Conservation (phyloP, 2,797 vertebrate species). For the Cyclopterus lumpus region DNA sequence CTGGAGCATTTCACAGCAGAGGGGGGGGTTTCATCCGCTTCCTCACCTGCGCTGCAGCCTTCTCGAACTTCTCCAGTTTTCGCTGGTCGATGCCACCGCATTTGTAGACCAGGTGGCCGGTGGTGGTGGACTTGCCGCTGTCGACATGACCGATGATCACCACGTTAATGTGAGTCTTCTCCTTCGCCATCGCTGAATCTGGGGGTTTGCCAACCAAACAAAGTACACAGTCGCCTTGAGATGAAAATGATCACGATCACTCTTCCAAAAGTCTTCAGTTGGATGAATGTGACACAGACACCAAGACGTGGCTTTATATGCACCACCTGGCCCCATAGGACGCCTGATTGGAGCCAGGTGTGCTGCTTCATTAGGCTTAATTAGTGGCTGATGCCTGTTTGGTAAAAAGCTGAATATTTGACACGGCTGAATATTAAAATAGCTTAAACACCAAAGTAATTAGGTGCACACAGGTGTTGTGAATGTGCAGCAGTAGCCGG, state of each 20-base stretch:
- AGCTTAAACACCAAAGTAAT: neutral
- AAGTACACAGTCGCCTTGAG: neutral
- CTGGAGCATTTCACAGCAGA: fast-evolving
- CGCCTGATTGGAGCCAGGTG: constrained; percentile 61
- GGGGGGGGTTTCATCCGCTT: too few species aligned
- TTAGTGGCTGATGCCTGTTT: constrained; percentile 16
- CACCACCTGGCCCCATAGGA: neutral
- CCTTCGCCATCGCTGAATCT: constrained; percentile 57
- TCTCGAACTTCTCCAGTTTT: constrained; percentile 87
- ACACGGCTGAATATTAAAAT: neutral
- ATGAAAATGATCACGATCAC: neutral
- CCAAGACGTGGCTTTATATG: constrained; percentile 43
- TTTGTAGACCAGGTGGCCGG: constrained; percentile 87
- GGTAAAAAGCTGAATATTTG: neutral
- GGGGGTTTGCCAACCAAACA: fast-evolving
- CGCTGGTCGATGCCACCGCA: constrained; percentile 86
- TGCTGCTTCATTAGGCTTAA: constrained; percentile 45
- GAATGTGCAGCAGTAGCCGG: neutral
- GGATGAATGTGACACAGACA: fast-evolving
- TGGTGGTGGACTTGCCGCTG: constrained; percentile 89
- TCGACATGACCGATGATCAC: constrained; percentile 89
- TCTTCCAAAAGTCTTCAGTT: neutral
- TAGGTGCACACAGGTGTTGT: neutral
- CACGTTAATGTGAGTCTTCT: constrained; percentile 83
- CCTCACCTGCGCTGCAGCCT: constrained; percentile 81